phyloP scores from a whole-genome alignment of 2,113 vertebrate species.

The Chloropsis cyanopogon region DNA sequence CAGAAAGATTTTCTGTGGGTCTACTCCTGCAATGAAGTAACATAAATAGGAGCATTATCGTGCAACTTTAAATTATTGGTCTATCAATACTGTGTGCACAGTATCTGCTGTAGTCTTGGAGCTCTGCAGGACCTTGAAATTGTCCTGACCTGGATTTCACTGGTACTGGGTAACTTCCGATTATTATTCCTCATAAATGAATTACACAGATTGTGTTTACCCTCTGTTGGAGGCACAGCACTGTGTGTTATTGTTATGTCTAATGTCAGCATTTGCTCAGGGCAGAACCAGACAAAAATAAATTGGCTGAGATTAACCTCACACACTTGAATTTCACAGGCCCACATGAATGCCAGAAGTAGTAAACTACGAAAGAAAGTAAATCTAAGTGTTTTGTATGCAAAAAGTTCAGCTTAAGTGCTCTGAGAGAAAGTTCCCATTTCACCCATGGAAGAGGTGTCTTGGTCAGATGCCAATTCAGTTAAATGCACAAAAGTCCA shows the following conservation, averaged over 20 bases:
- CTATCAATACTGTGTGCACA: background rate
- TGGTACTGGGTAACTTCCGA: background rate
- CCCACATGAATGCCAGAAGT: background rate
- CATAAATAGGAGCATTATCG: background rate
- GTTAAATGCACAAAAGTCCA: background rate
- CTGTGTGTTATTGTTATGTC: conserved; percentile 24
- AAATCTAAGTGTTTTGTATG: background rate
- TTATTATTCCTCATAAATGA: conserved; percentile 23
- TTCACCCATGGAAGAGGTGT: background rate
- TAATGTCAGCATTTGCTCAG: conserved; percentile 27
- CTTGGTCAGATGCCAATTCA: background rate
- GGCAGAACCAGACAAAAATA: conserved; percentile 26
- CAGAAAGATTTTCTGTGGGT: background rate
- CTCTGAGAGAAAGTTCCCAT: background rate
- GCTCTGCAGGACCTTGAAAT: background rate
- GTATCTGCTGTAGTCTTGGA: background rate
- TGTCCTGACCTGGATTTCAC: conserved; percentile 19
- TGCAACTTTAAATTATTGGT: background rate
- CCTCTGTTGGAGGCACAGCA: background rate
- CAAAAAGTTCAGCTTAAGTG: background rate
- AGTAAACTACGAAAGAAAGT: background rate
- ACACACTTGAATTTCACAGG: background rate
- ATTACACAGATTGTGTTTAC: conserved; percentile 35
- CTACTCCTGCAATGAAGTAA: background rate
- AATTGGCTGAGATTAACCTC: background rate